Evolutionary conservation across 2,888 invertebrate species (phyloP).

Genomic region (Seira sanloemensis): DNA sequence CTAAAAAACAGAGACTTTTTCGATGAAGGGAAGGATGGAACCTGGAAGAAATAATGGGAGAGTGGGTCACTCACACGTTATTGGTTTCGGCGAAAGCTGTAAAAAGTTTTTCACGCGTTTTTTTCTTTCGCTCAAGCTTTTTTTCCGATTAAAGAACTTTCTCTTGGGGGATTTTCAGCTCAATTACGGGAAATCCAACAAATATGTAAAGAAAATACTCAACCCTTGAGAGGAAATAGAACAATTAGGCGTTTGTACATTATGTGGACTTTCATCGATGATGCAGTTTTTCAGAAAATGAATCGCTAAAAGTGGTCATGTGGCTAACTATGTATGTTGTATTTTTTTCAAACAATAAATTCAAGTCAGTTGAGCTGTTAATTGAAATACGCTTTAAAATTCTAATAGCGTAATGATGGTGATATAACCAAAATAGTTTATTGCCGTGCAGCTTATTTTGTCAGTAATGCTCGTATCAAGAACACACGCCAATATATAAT

Average conservation of each 20-base stretch:
- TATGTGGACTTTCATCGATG: too few species aligned
- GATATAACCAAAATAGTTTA: too few species aligned
- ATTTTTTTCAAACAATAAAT: not conserved
- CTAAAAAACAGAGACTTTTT: too few species aligned
- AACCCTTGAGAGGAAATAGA: not conserved
- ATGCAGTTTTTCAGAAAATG: not conserved
- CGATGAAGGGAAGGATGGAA: not conserved
- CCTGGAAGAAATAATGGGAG: constrained; percentile 18
- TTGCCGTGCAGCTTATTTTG: too few species aligned
- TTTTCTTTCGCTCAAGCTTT: constrained; percentile 45
- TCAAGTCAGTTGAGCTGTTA: not conserved
- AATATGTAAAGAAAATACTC: constrained; percentile 58
- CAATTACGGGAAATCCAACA: constrained; percentile 62
- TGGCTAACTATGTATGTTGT: too few species aligned
- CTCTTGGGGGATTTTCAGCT: constrained; percentile 57
- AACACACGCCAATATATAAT: too few species aligned
- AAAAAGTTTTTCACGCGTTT: constrained; percentile 42
- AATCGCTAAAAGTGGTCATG: too few species aligned
- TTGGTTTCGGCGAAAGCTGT: constrained; percentile 53
- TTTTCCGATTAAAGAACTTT: constrained; percentile 66
- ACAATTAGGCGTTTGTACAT: too few species aligned
- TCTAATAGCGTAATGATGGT: too few species aligned
- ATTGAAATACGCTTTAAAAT: not conserved
- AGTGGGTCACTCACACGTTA: constrained; percentile 65
- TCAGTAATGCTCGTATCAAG: too few species aligned